A percentile compares a stretch with the other conserved stretches of the same genome.
Conservation (phyloP, 2,888 invertebrate species). For the Synanthedon vespiformis region DNA sequence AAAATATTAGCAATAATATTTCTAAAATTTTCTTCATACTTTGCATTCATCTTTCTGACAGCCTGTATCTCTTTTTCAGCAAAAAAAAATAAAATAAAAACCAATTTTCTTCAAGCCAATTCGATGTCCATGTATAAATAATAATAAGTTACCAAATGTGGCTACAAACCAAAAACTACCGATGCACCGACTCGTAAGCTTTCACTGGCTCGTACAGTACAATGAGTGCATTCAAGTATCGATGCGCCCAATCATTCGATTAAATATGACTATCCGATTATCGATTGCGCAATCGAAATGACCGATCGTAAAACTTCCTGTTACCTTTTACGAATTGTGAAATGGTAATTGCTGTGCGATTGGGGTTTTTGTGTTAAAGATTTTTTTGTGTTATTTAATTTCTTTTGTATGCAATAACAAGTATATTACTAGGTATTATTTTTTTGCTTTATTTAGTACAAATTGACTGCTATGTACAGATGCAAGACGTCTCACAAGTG, state of each 20-base stretch:
- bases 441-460: too few relatives aligned
- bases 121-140: too few relatives aligned
- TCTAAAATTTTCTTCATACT: too few relatives aligned
- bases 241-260: constrained; percentile 12
- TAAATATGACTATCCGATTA: constrained; percentile 16
- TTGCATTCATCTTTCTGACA: too few relatives aligned
- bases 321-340: not conserved
- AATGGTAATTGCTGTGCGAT: not conserved
- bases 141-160: not conserved
- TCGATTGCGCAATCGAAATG: constrained; percentile 14
- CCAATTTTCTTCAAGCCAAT: too few relatives aligned
- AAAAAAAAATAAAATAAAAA: too few relatives aligned
- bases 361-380: not conserved
- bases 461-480: too few relatives aligned
- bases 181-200: constrained; percentile 17
- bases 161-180: not conserved
- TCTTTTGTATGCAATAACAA: not conserved
- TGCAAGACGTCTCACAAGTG: too few relatives aligned
- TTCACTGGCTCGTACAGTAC: constrained; percentile 19
- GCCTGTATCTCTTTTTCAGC: too few relatives aligned
- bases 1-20: too few relatives aligned
- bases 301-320: constrained; percentile 6
- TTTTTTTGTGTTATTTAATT: not conserved
- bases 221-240: constrained; percentile 18
- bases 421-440: not conserved